Conservation (phyloP, 2,113 vertebrate genomes). For the Tichodroma muraria region DNA sequence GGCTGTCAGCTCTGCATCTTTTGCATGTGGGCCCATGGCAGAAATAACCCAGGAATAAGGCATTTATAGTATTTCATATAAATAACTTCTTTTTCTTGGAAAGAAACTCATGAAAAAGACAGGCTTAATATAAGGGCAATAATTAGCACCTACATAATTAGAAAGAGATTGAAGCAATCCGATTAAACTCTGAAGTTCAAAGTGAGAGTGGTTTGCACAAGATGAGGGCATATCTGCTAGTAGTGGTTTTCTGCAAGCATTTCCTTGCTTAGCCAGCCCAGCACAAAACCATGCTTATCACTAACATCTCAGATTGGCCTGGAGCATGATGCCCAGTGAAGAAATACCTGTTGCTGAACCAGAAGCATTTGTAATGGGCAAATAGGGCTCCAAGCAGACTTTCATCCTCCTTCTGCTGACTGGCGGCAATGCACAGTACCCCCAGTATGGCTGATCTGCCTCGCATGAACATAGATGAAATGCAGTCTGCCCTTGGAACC, state of each 20-base stretch:
- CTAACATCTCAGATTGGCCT: not conserved
- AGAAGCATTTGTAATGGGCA: not conserved
- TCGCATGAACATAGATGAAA: not conserved
- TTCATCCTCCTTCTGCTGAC: not conserved
- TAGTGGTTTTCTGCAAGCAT: not conserved
- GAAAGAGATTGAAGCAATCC: not conserved
- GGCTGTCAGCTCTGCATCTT: not conserved
- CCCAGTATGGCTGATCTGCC: not conserved
- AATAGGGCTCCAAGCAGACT: not conserved
- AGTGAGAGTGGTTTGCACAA: not conserved
- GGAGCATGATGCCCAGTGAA: not conserved
- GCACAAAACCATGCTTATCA: not conserved
- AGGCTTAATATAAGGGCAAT: not conserved
- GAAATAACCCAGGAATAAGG: not conserved
- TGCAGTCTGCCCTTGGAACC: not conserved
- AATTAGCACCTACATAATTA: not conserved
- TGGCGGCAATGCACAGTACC: not conserved
- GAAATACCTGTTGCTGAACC: not conserved
- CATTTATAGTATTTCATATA: not conserved
- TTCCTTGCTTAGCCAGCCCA: not conserved
- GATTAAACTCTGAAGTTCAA: not conserved
- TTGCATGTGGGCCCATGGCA: accelerated
- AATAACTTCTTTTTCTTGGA: not conserved
- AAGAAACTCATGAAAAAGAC: not conserved
- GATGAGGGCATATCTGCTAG: not conserved